A percentile compares a stretch with the other conserved stretches of the same genome.
Conservation (phyloP, 1,140 invertebrate genomes). For the Panagrolaimus sp. region DNA sequence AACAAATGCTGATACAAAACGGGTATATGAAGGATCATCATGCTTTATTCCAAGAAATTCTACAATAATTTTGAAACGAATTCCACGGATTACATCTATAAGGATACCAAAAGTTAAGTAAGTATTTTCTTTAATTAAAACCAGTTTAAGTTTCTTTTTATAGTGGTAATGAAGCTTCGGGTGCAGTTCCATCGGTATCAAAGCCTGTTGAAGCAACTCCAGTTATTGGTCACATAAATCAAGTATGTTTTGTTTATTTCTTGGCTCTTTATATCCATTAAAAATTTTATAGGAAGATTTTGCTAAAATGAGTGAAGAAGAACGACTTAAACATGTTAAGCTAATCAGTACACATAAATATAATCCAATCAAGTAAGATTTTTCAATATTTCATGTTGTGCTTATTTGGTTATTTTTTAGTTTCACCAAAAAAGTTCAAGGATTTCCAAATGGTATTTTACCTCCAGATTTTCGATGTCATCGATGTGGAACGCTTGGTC, state of each 20-base stretch:
- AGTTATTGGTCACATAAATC: background rate
- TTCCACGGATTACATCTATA: background rate
- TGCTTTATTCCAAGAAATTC: slow-evolving; percentile 1
- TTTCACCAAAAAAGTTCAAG: background rate
- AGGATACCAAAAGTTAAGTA: background rate
- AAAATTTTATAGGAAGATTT: background rate
- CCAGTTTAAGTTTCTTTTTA: background rate
- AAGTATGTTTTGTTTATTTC: background rate
- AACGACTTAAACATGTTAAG: background rate
- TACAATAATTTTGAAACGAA: background rate
- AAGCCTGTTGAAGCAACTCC: background rate
- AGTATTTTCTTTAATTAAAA: background rate
- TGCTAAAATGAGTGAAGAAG: background rate
- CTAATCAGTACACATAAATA: background rate
- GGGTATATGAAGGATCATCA: background rate
- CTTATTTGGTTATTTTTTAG: background rate
- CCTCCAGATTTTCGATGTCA: background rate
- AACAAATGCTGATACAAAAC: background rate
- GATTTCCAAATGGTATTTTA: background rate
- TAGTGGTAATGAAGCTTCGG: background rate
- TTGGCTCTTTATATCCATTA: background rate
- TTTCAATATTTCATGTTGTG: background rate
- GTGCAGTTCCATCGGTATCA: background rate
- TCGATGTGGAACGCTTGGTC: background rate
- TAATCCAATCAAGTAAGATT: slow-evolving; percentile 1